Base-by-base conservation (phyloP, 2,888 invertebrate species). In the Rhaphigaster nebulosa region DNA sequence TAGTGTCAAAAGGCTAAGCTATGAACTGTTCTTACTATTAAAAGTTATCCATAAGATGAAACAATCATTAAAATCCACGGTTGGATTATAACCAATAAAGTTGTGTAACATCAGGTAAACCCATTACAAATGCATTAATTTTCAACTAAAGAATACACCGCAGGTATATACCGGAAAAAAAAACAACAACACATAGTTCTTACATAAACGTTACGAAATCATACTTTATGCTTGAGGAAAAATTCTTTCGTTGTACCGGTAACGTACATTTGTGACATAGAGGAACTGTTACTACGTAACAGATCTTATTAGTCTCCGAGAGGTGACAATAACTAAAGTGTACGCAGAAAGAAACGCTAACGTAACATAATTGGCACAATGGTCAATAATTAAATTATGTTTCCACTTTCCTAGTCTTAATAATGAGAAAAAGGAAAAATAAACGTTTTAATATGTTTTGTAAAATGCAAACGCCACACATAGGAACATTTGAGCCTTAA, bases 131-230 rank as follows among this genome's bases (percentile, higher is more conserved):
- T 38, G 38, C 70, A 34, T 76, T 76, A 76, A 76, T 76, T 34
- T 76, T 38, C 20, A 38, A 20, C 34, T 38, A 20, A 76, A 23
- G 70, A 76, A 76, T 76, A 76, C 10, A 76, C 70, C 70, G 20
- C 70, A 38, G 38, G 29, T 20, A 76, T 76, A 76, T 38, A 76
- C 70, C 34, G 70, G 70, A 20, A 76, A 76, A 76, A 65, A 56
- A 70, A 70, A 60, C n/a, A n/a, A n/a, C n/a, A n/a, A 60, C 26
- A 20, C 38, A 38, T 76, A 20, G 20, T 6, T 38, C 70, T 76
- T 76, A 38, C 70, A 76, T 76, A 76, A 76, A 34, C 38, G 38
- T 76, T 76, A 76, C 38, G 70, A 34, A 38, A 76, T 65, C 18
- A 29, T 38, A 23, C 2, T 76, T 76, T 76, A 76, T 76, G 34